Evolutionary conservation across 1,140 invertebrate species (phyloP), one percentile per base, ranked within the genome.

Genomic region (Hypothenemus hampei): DNA sequence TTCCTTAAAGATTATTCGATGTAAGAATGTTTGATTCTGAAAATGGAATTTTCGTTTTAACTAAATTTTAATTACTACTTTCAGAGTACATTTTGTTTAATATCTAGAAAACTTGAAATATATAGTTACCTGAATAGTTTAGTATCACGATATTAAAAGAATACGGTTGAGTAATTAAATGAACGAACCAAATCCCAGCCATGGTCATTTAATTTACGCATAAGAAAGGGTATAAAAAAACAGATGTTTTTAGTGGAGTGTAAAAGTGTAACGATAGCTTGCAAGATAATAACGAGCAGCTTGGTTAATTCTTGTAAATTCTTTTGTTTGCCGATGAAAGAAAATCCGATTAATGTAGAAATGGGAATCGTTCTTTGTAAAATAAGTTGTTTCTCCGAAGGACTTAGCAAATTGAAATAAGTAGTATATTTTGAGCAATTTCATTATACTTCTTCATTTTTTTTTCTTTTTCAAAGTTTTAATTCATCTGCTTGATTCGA

Each of bases 21-120:
- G n/a, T n/a, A n/a, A n/a, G n/a, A n/a, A n/a, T n/a, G n/a, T n/a
- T n/a, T n/a, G n/a, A n/a, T n/a, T n/a, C n/a, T n/a, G n/a, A n/a
- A n/a, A n/a, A n/a, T n/a, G n/a, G n/a, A n/a, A n/a, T n/a, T n/a
- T n/a, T n/a, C n/a, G n/a, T n/a, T n/a, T n/a, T n/a, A n/a, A n/a
- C n/a, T n/a, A n/a, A n/a, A n/a, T n/a, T n/a, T n/a, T n/a, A n/a
- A n/a, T n/a, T n/a, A n/a, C n/a, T n/a, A n/a, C n/a, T n/a, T n/a
- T n/a, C n/a, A n/a, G n/a, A n/a, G n/a, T n/a, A n/a, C n/a, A n/a
- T n/a, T n/a, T n/a, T n/a, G n/a, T n/a, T n/a, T n/a, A n/a, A n/a
- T n/a, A n/a, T n/a, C n/a, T n/a, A n/a, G n/a, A 3, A 41, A 41
- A 41, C 20, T 41, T 7, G 39, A 41, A 41, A 41, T 41, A 41